These are phyloP conservation scores for Anhinga rufa DNA, from an alignment of 2,113 vertebrate genomes.

Conservation along the genomic window DNA sequence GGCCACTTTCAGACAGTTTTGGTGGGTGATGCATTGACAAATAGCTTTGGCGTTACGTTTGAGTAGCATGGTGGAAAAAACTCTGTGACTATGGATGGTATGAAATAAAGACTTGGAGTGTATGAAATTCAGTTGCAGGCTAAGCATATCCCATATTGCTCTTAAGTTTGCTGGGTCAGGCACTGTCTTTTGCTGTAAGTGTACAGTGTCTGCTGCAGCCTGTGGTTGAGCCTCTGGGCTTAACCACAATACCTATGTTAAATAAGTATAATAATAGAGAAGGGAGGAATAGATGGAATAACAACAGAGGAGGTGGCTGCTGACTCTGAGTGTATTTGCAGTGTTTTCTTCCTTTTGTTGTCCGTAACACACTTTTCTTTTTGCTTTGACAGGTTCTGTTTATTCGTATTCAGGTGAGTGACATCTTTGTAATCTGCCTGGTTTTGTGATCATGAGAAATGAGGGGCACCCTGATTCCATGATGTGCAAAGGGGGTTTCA, in stretches of 20 bases:
- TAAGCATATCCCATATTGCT: not conserved
- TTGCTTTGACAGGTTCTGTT: constrained; percentile 60
- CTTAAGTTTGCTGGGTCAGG: not conserved
- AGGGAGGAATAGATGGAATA: not conserved
- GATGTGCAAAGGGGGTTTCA: not conserved
- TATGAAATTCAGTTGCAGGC: not conserved
- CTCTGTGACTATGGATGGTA: not conserved
- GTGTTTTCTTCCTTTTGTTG: not conserved
- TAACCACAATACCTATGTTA: not conserved
- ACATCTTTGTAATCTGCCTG: not conserved
- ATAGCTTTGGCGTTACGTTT: not conserved
- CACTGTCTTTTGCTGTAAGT: not conserved
- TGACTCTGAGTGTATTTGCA: not conserved
- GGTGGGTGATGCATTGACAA: not conserved
- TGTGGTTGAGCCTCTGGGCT: not conserved
- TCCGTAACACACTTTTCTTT: not conserved
- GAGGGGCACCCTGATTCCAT: not conserved
- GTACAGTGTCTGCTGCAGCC: not conserved
- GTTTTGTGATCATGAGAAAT: not conserved
- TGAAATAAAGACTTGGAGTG: not conserved
- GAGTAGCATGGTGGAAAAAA: not conserved
- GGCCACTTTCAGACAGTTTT: not conserved
- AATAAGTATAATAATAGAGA: not conserved
- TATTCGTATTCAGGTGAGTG: constrained; percentile 71
- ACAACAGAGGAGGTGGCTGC: not conserved